phyloP scores from a whole-genome alignment of 2,113 vertebrate species.

The Chionodraco myersi region DNA sequence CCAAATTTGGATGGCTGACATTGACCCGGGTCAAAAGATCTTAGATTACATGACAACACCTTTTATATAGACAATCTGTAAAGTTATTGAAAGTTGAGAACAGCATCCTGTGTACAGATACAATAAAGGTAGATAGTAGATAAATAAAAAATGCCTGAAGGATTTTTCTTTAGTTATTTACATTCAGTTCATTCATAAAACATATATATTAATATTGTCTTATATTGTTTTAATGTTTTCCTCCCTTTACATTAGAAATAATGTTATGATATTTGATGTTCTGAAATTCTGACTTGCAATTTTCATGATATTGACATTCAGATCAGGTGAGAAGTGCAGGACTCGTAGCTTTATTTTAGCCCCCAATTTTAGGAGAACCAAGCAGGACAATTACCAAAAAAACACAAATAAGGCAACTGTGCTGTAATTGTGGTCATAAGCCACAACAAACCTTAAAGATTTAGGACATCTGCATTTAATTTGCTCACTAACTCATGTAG shows the following conservation, averaged over 20 bases:
- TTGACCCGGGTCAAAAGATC: background rate
- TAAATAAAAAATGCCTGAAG: slow-evolving; percentile 30
- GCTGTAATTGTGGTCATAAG: background rate
- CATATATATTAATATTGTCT: too few relatives aligned
- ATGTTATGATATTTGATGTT: background rate
- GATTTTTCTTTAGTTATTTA: background rate
- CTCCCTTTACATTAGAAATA: background rate
- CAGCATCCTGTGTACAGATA: slow-evolving; percentile 22
- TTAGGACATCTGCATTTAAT: too few relatives aligned
- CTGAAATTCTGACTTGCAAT: background rate
- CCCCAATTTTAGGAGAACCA: background rate
- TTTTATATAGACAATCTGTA: background rate
- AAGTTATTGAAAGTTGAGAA: too few relatives aligned
- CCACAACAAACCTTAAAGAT: too few relatives aligned
- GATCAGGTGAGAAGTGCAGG: background rate
- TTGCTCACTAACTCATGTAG: too few relatives aligned
- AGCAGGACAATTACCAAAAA: background rate
- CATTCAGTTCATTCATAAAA: background rate
- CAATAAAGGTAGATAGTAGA: slow-evolving; percentile 27
- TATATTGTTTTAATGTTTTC: background rate
- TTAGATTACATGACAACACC: too few relatives aligned
- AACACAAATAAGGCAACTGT: background rate
- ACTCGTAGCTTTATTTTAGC: too few relatives aligned
- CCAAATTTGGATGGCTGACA: background rate
- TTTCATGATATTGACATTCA: background rate